Conservation (phyloP, 2,888 invertebrate genomes). For the Escarpia spicata region DNA sequence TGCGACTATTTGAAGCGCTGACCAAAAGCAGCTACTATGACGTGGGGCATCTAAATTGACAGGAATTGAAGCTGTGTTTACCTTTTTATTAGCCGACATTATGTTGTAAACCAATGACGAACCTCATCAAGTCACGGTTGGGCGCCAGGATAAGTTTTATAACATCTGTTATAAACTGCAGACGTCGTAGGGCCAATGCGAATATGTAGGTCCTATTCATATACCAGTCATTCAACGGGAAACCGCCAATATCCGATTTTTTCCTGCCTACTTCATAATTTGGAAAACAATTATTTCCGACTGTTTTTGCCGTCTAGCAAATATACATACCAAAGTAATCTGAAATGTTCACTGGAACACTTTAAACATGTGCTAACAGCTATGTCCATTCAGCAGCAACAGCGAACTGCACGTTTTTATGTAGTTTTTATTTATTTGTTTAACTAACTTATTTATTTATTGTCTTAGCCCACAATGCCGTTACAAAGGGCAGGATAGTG, state of each 20-base stretch:
- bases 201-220: slow-evolving; percentile 22
- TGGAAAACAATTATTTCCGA: no score
- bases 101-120: background rate
- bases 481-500: no score
- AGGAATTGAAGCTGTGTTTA: background rate
- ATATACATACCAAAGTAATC: no score
- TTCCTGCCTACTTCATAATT: no score
- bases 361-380: no score
- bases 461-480: no score
- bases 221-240: no score
- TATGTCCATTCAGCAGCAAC: no score
- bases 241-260: no score
- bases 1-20: background rate
- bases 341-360: no score
- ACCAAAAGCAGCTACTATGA: background rate
- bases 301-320: no score
- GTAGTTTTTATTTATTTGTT: background rate
- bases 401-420: background rate
- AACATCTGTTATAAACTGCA: background rate
- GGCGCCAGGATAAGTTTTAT: background rate
- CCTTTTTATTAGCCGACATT: background rate
- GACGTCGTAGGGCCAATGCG: background rate
- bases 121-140: background rate
- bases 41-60: background rate
- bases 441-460: no score